Conservation (phyloP, 2,113 vertebrate genomes). For the Fregetta grallaria region DNA sequence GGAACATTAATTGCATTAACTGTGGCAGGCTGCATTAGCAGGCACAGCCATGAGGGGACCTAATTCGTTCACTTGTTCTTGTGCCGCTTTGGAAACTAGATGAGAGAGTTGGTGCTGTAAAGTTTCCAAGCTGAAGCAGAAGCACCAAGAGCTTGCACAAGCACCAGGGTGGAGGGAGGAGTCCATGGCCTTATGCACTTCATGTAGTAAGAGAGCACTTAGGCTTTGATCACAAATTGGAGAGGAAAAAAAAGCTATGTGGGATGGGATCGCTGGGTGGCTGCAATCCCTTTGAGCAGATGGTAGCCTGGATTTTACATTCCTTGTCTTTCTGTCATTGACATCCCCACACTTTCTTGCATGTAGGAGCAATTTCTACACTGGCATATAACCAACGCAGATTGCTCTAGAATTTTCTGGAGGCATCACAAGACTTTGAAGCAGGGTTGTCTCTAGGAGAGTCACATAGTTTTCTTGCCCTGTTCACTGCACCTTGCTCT, state of each 20-base stretch:
- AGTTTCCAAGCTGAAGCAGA: not conserved
- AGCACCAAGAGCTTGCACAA: not conserved
- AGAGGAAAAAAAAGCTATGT: not conserved
- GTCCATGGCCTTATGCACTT: rapidly evolving
- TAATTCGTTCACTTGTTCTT: not conserved
- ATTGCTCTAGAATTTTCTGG: not conserved
- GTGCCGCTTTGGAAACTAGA: not conserved
- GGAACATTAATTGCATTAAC: not conserved
- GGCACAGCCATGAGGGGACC: not conserved
- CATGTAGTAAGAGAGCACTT: not conserved
- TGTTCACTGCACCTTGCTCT: not conserved
- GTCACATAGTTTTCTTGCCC: not conserved
- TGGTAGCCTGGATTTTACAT: not conserved
- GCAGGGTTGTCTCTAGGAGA: not conserved
- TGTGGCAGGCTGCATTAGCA: not conserved
- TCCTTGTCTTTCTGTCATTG: not conserved
- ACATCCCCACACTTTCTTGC: not conserved
- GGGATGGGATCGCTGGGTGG: not conserved
- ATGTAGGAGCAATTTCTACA: not conserved
- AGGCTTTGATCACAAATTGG: not conserved
- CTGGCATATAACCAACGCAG: not conserved
- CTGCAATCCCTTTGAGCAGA: not conserved
- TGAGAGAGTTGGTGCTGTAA: not conserved
- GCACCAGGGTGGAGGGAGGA: not conserved
- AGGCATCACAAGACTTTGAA: not conserved